phyloP scores from a whole-genome alignment of 2,113 vertebrate genomes.

The Tapirus terrestris region DNA sequence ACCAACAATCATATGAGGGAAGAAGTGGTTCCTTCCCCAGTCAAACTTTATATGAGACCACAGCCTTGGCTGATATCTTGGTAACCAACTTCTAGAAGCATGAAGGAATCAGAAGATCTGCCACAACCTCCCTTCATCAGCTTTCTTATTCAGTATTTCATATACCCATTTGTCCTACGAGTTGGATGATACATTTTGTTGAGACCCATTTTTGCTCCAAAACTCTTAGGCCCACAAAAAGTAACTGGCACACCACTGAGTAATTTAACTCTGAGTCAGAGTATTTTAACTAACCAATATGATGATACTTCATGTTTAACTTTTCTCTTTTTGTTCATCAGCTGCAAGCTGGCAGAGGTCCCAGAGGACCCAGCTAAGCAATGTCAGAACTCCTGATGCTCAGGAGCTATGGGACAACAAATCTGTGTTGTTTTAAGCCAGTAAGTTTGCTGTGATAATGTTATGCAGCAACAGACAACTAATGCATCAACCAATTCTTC shows the following conservation, averaged over 20 bases:
- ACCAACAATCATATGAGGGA: not conserved
- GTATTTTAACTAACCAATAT: constrained; percentile 75
- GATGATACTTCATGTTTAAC: constrained; percentile 82
- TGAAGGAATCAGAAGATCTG: constrained; percentile 51
- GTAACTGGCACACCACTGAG: constrained; percentile 50
- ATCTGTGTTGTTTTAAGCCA: not conserved
- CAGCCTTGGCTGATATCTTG: not conserved
- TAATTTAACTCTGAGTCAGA: constrained; percentile 71
- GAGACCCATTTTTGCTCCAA: constrained; percentile 75
- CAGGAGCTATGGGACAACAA: not conserved
- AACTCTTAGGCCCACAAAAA: constrained; percentile 72
- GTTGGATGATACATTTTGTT: constrained; percentile 69
- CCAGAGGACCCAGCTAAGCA: not conserved
- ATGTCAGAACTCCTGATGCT: not conserved
- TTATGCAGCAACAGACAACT: not conserved
- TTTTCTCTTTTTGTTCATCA: constrained; percentile 81
- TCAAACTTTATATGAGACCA: not conserved
- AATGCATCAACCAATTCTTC: not conserved
- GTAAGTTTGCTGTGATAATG: not conserved
- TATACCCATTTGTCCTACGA: constrained; percentile 55
- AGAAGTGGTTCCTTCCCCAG: not conserved
- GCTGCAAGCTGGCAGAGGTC: constrained; percentile 66
- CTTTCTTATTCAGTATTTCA: constrained; percentile 56
- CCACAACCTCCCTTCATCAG: constrained; percentile 54
- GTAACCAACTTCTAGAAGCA: constrained; percentile 44